Evolutionary conservation across 2,113 vertebrate species (phyloP), one percentile per base, ranked within the genome.

Genomic region (Perccottus glenii): DNA sequence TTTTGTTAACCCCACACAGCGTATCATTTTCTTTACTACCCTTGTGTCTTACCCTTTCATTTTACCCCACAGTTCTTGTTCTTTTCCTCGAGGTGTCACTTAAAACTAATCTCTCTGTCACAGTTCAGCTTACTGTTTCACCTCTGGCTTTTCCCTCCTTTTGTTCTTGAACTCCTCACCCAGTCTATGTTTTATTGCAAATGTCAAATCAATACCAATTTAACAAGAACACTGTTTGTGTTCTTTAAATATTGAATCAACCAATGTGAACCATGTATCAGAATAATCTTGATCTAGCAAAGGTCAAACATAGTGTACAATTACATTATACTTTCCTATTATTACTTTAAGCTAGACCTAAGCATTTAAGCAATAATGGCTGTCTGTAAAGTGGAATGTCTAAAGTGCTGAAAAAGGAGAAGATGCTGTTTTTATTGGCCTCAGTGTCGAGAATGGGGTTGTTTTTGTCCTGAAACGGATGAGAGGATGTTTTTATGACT

Each of bases 401-500:
- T 46, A 42, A 40, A 33, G 32, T 40, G 38, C 14, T 72, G 44
- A 73, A 78, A 57, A 67, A 33, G 67, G 60, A 72, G 35, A 48
- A 49, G 35, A 40, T 60, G 8, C 3, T 80, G 76, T 60, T 82
- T 82, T 68, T 60, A 32, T 77, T 86, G 85, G 80, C 80, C 19
- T 61, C 67, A 36, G 49, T 1, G 5, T 44, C 52, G 4, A 72
- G 64, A 67, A 62, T 52, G 60, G 48, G 55, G 51, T 75, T 83
- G 60, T 70, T 80, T 36, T 44, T 73, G 60, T 53, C 73, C 79
- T 68, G 52, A 2, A 2, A 11, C 56, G 58, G 75, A 77, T 45
- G 67, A 73, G 61, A 59, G 56, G 36, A 88, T 62, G 55, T 60
- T 60, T 87, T 84, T 75, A 84, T 73, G 64, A 58, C 64, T 64